phyloP scores from a whole-genome alignment of 2,113 vertebrate genomes.

The Petrocephalus microphthalmus region DNA sequence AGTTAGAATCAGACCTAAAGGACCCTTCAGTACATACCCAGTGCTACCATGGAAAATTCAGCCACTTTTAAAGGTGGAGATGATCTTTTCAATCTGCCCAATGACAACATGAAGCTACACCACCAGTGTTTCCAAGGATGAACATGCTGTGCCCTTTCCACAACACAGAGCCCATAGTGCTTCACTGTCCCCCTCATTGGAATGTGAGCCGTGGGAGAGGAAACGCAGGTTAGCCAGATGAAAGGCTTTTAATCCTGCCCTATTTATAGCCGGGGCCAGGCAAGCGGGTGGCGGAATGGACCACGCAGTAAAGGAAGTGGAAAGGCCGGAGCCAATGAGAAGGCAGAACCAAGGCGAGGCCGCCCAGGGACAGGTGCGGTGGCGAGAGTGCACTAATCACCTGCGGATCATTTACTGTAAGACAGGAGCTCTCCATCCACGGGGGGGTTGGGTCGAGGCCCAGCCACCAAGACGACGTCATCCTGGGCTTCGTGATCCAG shows the following conservation, averaged over 20 bases:
- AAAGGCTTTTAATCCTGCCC: slow-evolving; percentile 31
- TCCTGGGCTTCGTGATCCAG: background rate
- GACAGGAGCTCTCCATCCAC: background rate
- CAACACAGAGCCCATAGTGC: background rate
- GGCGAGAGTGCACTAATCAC: background rate
- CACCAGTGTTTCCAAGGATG: background rate
- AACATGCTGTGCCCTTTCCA: background rate
- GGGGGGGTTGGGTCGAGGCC: background rate
- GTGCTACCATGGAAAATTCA: background rate
- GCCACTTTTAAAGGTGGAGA: background rate
- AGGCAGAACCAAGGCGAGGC: slow-evolving; percentile 6
- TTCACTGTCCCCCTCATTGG: background rate
- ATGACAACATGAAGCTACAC: background rate
- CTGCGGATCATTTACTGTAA: background rate
- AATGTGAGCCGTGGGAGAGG: background rate
- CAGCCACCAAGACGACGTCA: background rate
- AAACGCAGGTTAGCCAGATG: slow-evolving; percentile 30
- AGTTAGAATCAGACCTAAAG: background rate
- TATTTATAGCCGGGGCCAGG: slow-evolving; percentile 30
- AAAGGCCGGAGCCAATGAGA: slow-evolving; percentile 23
- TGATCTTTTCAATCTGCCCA: background rate
- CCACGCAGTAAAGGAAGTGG: background rate
- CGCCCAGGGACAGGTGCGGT: slow-evolving; percentile 17
- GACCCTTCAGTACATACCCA: background rate
- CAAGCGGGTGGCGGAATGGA: background rate